Evolutionary conservation across 2,888 invertebrate species (phyloP), one percentile per base, ranked within the genome.

Genomic region (Geophilus truncorum): DNA sequence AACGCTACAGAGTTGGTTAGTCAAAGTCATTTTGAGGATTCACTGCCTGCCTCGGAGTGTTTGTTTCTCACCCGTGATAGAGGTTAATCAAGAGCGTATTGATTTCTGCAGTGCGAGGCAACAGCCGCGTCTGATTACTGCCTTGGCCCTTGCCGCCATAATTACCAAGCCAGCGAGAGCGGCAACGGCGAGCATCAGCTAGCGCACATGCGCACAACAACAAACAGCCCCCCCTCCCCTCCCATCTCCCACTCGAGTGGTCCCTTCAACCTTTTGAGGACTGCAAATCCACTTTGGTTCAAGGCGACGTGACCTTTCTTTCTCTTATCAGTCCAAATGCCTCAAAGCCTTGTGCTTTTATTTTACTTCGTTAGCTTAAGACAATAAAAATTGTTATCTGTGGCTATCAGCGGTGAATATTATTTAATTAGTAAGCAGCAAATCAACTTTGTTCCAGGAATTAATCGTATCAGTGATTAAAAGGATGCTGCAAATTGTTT

Each of bases 31-130:
- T 51, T 51, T 18, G 51, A 15, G 51, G 51, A 51, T 51, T 28
- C 70, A n/a, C 10, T 70, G 70, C 28, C 70, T 70, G 70, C 28
- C 70, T 70, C 70, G 70, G 70, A 70, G 70, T 70, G 70, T 70
- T 70, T 70, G 70, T 70, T 70, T 70, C 70, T 70, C 70, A 70
- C 70, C 70, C 70, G 70, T 70, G 70, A 70, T 70, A 70, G 70
- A 70, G 70, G 70, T 70, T 70, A 70, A 70, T 70, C 70, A 70
- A 70, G 70, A 70, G 70, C 70, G 70, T 70, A 70, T 70, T 70
- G 70, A 70, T 70, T 70, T 70, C 70, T 70, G 12, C 70, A 70
- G 70, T 70, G 70, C 70, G 70, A 70, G 70, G 70, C 70, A 70
- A 70, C 70, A 70, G 70, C 70, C 70, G 70, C 70, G 25, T n/a